phyloP scores from a whole-genome alignment of 1,140 invertebrate species.

The Neodiprion lecontei region DNA sequence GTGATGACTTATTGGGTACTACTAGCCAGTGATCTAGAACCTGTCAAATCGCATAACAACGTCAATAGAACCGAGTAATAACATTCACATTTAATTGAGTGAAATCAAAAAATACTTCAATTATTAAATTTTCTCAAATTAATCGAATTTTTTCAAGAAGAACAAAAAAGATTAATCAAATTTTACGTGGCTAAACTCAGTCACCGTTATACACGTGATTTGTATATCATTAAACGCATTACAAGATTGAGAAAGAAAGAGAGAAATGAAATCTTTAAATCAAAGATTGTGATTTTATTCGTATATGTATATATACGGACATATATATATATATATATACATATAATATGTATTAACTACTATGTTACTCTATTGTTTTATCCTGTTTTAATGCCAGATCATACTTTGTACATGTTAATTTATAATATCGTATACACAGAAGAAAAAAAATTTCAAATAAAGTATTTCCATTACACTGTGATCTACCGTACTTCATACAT shows the following conservation, averaged over 20 bases:
- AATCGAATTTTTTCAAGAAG: neutral
- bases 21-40: neutral
- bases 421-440: neutral
- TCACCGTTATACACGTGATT: too few species aligned
- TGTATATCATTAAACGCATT: too few species aligned
- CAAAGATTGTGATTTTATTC: neutral
- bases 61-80: neutral
- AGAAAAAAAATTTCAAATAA: neutral
- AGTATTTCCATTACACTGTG: neutral
- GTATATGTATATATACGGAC: neutral
- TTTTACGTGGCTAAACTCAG: too few species aligned
- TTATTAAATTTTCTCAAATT: too few species aligned
- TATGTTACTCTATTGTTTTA: neutral
- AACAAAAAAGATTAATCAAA: neutral
- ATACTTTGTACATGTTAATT: constrained; percentile 1
- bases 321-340: too few species aligned
- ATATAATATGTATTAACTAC: too few species aligned
- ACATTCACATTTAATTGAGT: neutral
- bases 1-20: neutral
- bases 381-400: neutral
- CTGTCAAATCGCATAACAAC: neutral
- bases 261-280: neutral
- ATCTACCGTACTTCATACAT: neutral
- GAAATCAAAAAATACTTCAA: neutral
- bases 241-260: neutral